Conservation (phyloP, 2,113 vertebrate species). For the Otocyon megalotis region DNA sequence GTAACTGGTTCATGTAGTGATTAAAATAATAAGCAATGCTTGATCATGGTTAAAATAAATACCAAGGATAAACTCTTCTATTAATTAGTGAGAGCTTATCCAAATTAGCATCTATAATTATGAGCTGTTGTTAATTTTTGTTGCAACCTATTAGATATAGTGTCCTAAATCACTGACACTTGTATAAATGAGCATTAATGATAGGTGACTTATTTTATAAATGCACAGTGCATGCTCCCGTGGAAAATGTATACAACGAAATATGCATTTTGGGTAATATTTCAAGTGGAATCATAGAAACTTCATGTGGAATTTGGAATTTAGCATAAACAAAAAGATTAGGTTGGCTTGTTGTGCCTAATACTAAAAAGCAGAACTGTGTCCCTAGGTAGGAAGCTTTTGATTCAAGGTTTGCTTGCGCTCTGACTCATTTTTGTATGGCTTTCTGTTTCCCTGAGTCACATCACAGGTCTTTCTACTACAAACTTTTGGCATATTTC, state of each 20-base stretch:
- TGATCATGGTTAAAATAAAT: constrained; percentile 73
- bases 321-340: constrained; percentile 20
- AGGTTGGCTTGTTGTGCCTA: not conserved
- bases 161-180: constrained; percentile 53
- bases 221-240: not conserved
- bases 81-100: constrained; percentile 76
- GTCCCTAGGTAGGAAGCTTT: not conserved
- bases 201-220: not conserved
- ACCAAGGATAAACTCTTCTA: constrained; percentile 74
- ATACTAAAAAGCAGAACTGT: not conserved
- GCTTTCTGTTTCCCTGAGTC: not conserved
- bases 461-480: not conserved
- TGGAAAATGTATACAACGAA: not conserved
- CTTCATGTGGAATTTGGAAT: not conserved
- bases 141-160: constrained; percentile 51
- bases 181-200: not conserved
- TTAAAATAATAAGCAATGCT: constrained; percentile 68
- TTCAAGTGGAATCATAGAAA: not conserved
- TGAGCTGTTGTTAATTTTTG: constrained; percentile 71
- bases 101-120: constrained; percentile 76
- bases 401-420: not conserved
- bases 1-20: constrained; percentile 68
- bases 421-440: not conserved
- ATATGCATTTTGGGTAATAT: not conserved
- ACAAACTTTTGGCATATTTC: not conserved